Conservation (phyloP, 2,888 invertebrate species). For the Chloroclystis v-ata region DNA sequence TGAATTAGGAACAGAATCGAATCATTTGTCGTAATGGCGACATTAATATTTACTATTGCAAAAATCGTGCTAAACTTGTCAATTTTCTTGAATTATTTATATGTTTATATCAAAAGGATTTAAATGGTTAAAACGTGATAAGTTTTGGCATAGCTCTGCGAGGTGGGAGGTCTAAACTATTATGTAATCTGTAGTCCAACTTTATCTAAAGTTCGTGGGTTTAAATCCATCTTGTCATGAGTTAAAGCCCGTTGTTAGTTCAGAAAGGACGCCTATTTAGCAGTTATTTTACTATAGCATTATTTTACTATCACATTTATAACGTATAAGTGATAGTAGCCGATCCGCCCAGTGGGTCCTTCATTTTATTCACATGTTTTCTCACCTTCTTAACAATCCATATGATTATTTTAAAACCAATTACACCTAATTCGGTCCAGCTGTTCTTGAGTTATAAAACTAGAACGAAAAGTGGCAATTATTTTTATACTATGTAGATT, state of each 20-base stretch:
- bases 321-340: too few species aligned
- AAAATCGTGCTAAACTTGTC: not conserved
- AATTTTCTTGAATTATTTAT: not conserved
- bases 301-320: too few species aligned
- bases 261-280: not conserved
- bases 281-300: too few species aligned
- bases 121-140: not conserved
- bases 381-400: too few species aligned
- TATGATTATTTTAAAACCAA: too few species aligned
- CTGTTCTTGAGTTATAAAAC: too few species aligned
- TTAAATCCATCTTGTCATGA: not conserved
- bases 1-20: not conserved
- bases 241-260: not conserved
- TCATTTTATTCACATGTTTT: too few species aligned
- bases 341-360: too few species aligned
- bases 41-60: not conserved
- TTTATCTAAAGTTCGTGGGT: not conserved
- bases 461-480: too few species aligned
- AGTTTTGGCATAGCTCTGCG: not conserved
- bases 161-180: not conserved
- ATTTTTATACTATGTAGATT: too few species aligned
- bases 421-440: too few species aligned
- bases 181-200: slow-evolving; percentile 5
- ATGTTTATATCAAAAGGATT: not conserved
- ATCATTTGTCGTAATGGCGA: not conserved